phyloP scores from a whole-genome alignment of 2,888 invertebrate genomes.

The Plebejus anna region DNA sequence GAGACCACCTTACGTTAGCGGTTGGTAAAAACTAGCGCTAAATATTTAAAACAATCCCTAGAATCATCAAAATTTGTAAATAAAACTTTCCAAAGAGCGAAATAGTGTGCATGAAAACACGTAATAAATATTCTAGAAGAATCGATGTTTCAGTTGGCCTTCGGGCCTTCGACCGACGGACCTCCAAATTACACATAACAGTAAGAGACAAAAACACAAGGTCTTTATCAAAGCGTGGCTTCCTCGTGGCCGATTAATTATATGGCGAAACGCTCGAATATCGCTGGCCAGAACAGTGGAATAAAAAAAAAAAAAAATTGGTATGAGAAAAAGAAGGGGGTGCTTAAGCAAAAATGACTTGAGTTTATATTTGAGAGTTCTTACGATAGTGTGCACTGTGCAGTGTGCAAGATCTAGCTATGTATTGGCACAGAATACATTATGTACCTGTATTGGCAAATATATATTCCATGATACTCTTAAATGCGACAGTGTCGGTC shows the following conservation, averaged over 20 bases:
- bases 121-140: conserved; percentile 7
- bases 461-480: too few relatives aligned
- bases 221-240: conserved; percentile 37
- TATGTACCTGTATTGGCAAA: too few relatives aligned
- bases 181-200: conserved; percentile 80
- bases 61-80: neutral
- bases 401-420: too few relatives aligned
- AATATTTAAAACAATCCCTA: neutral
- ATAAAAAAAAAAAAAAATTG: neutral
- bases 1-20: neutral
- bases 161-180: conserved; percentile 65
- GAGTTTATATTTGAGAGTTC: too few relatives aligned
- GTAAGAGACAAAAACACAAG: conserved; percentile 66
- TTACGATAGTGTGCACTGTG: too few relatives aligned
- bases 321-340: neutral
- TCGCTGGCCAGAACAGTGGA: neutral
- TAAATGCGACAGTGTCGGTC: neutral
- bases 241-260: conserved; percentile 32
- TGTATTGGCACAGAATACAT: too few relatives aligned
- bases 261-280: neutral
- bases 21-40: neutral
- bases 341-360: too few relatives aligned
- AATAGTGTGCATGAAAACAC: neutral
- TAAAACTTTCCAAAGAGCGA: neutral
- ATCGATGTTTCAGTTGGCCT: conserved; percentile 21